Conservation (phyloP, 2,888 invertebrate species). For the Ethmia dodecea region DNA sequence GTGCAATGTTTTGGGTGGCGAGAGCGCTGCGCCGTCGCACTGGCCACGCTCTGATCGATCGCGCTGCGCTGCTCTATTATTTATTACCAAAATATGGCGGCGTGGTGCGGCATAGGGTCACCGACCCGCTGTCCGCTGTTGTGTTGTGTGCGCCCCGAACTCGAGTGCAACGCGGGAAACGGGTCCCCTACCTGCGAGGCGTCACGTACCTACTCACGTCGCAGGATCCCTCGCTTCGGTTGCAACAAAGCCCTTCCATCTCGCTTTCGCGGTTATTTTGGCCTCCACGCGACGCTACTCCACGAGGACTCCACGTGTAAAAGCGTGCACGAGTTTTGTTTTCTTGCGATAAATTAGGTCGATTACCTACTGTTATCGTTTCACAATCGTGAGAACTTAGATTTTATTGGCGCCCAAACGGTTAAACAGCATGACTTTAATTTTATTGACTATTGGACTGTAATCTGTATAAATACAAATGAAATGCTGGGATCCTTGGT, state of each 20-base stretch:
- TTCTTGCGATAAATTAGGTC: conserved; percentile 6
- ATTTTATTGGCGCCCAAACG: too few species aligned
- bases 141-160: conserved; percentile 58
- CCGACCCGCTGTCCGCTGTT: conserved; percentile 44
- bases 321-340: conserved; percentile 9
- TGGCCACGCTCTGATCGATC: conserved; percentile 58
- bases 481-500: too few species aligned
- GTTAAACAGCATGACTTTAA: too few species aligned
- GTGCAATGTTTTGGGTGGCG: conserved; percentile 57
- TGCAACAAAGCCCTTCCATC: conserved; percentile 1
- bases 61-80: conserved; percentile 65
- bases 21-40: conserved; percentile 54
- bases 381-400: too few species aligned
- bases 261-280: conserved; percentile 17
- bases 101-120: conserved; percentile 62
- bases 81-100: conserved; percentile 73
- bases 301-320: conserved; percentile 26
- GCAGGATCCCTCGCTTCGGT: conserved; percentile 5
- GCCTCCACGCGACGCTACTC: conserved; percentile 17
- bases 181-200: conserved; percentile 35
- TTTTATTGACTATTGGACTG: too few species aligned
- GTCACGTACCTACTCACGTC: conserved; percentile 13
- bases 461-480: too few species aligned
- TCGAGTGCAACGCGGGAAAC: conserved; percentile 59
- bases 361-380: conserved; percentile 9